Evolutionary conservation across 2,888 invertebrate genomes (phyloP), one percentile per base, ranked within the genome.

Genomic region (Catocala nupta): DNA sequence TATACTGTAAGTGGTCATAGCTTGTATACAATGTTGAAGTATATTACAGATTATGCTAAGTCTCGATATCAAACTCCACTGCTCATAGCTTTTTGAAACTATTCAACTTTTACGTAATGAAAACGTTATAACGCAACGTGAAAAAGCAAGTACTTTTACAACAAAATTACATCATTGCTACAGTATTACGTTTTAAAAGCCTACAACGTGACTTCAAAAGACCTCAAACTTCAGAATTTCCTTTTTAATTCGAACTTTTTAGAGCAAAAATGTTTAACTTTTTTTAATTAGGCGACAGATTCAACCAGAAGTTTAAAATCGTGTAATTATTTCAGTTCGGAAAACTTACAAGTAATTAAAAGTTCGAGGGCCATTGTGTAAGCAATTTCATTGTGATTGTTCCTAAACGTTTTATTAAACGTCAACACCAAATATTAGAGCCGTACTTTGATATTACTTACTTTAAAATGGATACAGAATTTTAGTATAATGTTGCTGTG

Each of bases 281-380:
- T 54, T 76, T 70, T 51, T 63, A 70, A 74, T 77, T 68, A 61
- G 65, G 73, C 39, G 36, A 53, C 49, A 36, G 58, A 9, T 56
- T 39, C 12, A 25, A 42, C 49, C 10, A 12, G 52, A 68, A 68
- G 54, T 68, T 61, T 13, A 34, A 42, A 63, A 64, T 59, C 53
- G 57, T 56, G 56, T 52, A 63, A 66, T 64, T 63, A 59, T 70
- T 60, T 56, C 59, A 52, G 25, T 60, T 56, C 61, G 48, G 25
- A 13, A 61, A 59, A 51, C 71, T 52, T 25, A 48, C 45, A 65
- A 69, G 36, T 59, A 65, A 67, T 63, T 52, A 56, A n/a, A 7
- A 9, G 47, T 53, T 58, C 34, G 9, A 8, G 11, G 7, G 16
- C 9, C 16, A 47, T 56, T 48, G 5, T 49, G 8, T 10, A 39